phyloP scores from a whole-genome alignment of 2,113 vertebrate species.

The Aptenodytes patagonicus region DNA sequence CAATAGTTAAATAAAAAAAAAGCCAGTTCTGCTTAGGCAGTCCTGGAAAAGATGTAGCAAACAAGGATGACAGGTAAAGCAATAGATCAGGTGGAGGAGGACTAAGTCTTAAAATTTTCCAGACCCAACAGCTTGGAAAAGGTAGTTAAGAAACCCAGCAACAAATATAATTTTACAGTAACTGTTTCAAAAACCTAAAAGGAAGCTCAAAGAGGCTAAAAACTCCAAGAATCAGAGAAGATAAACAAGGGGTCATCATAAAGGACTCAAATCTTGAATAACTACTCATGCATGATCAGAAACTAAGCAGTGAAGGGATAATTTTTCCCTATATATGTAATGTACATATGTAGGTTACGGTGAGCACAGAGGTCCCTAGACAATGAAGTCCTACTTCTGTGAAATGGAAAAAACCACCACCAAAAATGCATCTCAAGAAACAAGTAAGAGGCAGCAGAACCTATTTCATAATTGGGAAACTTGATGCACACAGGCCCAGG shows the following conservation, averaged over 20 bases:
- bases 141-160: background rate
- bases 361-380: background rate
- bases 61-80: background rate
- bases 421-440: background rate
- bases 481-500: background rate
- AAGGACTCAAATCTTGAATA: background rate
- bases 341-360: background rate
- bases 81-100: background rate
- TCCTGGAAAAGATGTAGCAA: background rate
- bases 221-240: background rate
- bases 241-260: background rate
- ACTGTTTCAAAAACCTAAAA: background rate
- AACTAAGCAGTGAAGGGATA: background rate
- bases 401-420: background rate
- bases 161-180: background rate
- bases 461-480: background rate
- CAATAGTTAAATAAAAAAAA: background rate
- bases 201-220: background rate
- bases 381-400: background rate
- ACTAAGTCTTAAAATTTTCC: background rate
- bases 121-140: background rate
- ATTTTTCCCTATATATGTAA: background rate
- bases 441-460: background rate
- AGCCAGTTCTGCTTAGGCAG: background rate
- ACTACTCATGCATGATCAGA: background rate